These are phyloP conservation scores for Thymallus thymallus DNA, from an alignment of 2,113 vertebrate genomes.

Conservation along the genomic window DNA sequence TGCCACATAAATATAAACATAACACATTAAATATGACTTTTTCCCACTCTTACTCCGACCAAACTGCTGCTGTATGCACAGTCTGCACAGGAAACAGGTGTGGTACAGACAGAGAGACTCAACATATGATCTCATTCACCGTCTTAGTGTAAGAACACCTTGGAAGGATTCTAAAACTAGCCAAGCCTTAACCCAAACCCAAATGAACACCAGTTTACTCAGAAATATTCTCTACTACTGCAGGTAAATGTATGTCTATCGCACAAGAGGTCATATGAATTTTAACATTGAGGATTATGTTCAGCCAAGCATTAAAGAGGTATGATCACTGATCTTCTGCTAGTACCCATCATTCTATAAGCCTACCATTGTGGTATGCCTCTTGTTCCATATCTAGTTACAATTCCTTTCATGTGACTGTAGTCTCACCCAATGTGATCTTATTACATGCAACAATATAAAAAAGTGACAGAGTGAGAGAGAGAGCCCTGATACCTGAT, in stretches of 20 bases:
- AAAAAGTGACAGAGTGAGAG: slow-evolving; percentile 15
- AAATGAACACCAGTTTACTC: no score
- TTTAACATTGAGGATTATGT: not conserved
- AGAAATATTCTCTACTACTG: no score
- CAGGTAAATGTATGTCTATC: no score
- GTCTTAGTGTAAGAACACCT: no score
- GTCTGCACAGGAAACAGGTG: slow-evolving; percentile 52
- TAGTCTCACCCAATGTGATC: slow-evolving; percentile 12
- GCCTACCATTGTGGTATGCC: not conserved
- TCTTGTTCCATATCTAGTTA: not conserved
- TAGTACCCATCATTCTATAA: not conserved
- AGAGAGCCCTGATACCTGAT: slow-evolving; percentile 39
- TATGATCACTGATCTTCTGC: not conserved
- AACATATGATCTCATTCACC: slow-evolving; percentile 52
- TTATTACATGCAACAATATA: slow-evolving; percentile 18
- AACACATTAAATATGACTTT: not conserved
- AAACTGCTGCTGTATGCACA: slow-evolving; percentile 20
- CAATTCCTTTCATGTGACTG: slow-evolving; percentile 7
- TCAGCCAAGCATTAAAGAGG: not conserved
- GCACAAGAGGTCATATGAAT: not conserved
- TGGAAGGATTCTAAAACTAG: not conserved
- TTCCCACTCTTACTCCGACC: slow-evolving; percentile 17
- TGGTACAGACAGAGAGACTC: slow-evolving; percentile 33
- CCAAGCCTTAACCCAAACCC: no score
- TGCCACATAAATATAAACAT: not conserved